Evolutionary conservation across 2,113 vertebrate genomes (phyloP).

Genomic region (Nyctereutes procyonoides): DNA sequence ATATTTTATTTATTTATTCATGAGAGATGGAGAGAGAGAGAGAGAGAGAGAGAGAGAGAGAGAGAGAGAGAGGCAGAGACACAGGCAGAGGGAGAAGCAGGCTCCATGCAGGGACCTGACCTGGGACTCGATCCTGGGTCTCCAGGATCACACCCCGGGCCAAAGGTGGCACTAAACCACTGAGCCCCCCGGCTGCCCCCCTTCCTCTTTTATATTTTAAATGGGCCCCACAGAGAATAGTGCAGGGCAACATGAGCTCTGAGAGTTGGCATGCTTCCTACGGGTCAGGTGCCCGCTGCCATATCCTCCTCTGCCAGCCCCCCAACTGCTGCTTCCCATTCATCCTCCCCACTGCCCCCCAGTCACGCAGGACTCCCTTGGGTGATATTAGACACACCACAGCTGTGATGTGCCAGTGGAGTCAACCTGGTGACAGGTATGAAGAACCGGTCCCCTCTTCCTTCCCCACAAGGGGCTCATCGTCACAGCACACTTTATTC

Average conservation of each 20-base stretch:
- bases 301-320: not conserved
- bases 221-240: not conserved
- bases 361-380: not conserved
- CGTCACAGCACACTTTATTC: not conserved
- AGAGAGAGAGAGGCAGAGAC: too few species aligned
- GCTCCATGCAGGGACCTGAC: too few species aligned
- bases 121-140: too few species aligned
- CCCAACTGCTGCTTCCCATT: too few species aligned
- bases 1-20: too few species aligned
- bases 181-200: too few species aligned
- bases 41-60: too few species aligned
- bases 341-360: not conserved
- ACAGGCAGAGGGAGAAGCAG: too few species aligned
- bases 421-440: not conserved
- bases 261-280: not conserved
- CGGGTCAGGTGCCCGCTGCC: rapidly evolving
- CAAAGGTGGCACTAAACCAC: too few species aligned
- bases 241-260: not conserved
- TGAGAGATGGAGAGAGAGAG: too few species aligned
- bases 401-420: not conserved
- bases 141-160: too few species aligned
- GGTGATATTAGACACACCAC: not conserved
- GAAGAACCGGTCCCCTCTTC: not conserved
- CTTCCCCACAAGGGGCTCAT: not conserved
- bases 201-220: too few species aligned